phyloP scores from a whole-genome alignment of 2,113 vertebrate species.

The Colius striatus region DNA sequence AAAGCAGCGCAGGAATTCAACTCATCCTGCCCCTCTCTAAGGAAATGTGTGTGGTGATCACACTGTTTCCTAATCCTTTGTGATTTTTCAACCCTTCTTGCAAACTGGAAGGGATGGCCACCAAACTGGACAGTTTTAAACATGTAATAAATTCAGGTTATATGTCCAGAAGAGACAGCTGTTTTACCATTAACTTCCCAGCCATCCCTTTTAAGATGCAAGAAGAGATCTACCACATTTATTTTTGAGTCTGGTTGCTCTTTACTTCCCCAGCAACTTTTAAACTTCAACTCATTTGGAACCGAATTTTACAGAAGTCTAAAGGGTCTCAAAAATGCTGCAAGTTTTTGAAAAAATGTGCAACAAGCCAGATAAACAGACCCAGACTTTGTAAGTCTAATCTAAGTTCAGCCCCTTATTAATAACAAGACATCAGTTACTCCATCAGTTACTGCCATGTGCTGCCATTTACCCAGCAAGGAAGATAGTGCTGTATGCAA shows the following conservation, averaged over 20 bases:
- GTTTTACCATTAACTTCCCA: neutral
- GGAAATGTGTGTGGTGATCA: neutral
- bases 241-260: neutral
- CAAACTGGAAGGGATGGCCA: neutral
- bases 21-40: neutral
- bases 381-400: neutral
- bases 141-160: neutral
- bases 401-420: neutral
- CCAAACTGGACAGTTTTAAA: neutral
- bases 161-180: neutral
- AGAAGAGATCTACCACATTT: neutral
- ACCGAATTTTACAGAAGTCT: neutral
- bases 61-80: neutral
- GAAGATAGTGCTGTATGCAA: neutral
- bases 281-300: neutral
- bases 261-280: neutral
- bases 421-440: neutral
- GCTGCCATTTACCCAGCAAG: neutral
- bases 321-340: neutral
- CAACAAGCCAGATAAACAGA: neutral
- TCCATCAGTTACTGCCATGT: neutral
- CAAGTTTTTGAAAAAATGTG: neutral
- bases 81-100: neutral
- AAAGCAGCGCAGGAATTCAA: neutral
- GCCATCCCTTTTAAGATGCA: neutral